A percentile compares a stretch with the other conserved stretches of the same genome.
phyloP scores from a whole-genome alignment of 2,888 invertebrate species.

The Nephrotoma guestfalica region DNA sequence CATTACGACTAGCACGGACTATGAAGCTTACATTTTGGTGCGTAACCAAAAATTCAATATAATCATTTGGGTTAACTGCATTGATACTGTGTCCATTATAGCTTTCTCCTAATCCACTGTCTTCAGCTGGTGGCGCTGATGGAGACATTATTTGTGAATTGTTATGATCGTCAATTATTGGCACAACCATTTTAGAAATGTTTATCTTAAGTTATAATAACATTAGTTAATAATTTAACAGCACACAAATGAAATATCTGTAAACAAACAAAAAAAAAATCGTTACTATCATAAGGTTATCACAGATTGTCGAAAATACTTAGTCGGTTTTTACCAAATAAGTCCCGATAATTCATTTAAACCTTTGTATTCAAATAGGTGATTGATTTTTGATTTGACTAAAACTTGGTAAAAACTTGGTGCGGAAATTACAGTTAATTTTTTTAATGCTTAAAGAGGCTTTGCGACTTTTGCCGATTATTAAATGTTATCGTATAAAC shows the following conservation, averaged over 20 bases:
- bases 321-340: not conserved
- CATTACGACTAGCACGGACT: slow-evolving; percentile 29
- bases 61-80: slow-evolving; percentile 9
- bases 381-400: not conserved
- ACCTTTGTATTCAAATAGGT: not conserved
- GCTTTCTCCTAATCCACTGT: slow-evolving; percentile 1
- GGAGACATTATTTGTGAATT: slow-evolving; percentile 19
- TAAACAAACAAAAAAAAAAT: not conserved
- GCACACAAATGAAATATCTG: not conserved
- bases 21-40: slow-evolving; percentile 26
- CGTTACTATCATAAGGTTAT: not conserved
- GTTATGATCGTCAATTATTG: slow-evolving; percentile 25
- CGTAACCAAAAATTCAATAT: slow-evolving; percentile 31
- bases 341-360: not conserved
- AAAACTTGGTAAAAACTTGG: not conserved
- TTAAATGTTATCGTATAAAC: too few species aligned
- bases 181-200: slow-evolving; percentile 24
- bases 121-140: slow-evolving; percentile 27
- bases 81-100: not conserved
- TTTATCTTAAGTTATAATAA: not conserved
- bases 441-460: too few species aligned
- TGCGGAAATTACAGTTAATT: too few species aligned
- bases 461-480: too few species aligned
- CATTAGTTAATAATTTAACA: not conserved
- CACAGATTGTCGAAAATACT: not conserved